Evolutionary conservation across 2,888 invertebrate genomes (phyloP).

Genomic region (Nebria brevicollis): DNA sequence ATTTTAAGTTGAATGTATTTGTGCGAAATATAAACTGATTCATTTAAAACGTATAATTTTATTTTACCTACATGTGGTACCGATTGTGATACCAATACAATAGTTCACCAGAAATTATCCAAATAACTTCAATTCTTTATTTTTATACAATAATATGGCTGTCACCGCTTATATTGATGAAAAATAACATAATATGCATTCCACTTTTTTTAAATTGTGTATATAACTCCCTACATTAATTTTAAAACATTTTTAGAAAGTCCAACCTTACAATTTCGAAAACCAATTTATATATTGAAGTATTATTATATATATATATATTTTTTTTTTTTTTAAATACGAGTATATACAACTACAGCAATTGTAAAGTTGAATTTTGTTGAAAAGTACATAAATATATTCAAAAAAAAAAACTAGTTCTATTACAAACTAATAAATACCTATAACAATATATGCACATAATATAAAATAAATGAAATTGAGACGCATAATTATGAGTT

Average conservation of each 20-base stretch:
- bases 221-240: neutral
- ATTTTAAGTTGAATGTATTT: constrained; percentile 6
- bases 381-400: constrained; percentile 23
- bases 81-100: constrained; percentile 29
- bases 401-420: constrained; percentile 31
- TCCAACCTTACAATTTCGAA: constrained; percentile 39
- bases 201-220: neutral
- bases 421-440: constrained; percentile 42
- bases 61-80: constrained; percentile 40
- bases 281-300: constrained; percentile 5
- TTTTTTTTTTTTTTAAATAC: constrained; percentile 17
- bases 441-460: constrained; percentile 29
- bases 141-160: constrained; percentile 30
- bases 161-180: constrained; percentile 29
- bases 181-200: neutral
- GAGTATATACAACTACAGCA: constrained; percentile 29
- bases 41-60: constrained; percentile 42
- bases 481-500: neutral
- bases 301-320: constrained; percentile 3
- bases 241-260: constrained; percentile 2
- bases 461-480: constrained; percentile 30
- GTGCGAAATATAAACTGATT: neutral
- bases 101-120: constrained; percentile 32
- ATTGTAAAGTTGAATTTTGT: constrained; percentile 43
- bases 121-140: constrained; percentile 23